Evolutionary conservation across 1,140 invertebrate genomes (phyloP), one percentile per base, ranked within the genome.

Genomic region (Mylabris phalerata): DNA sequence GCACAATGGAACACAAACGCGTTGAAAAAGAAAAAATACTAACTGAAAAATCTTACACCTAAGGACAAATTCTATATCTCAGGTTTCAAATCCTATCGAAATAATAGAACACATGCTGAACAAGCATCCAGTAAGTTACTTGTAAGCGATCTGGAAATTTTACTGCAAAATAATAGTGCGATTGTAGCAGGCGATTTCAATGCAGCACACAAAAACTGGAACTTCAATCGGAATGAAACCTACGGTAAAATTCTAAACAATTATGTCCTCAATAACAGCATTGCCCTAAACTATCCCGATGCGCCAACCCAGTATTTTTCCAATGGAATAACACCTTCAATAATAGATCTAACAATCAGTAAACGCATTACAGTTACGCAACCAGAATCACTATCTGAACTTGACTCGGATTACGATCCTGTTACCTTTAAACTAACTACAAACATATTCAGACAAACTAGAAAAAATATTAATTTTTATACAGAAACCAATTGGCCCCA

Each of bases 401-500:
- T 59, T n/a, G 11, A 26, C 32, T 59, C 49, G 3, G 57, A 59
- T 27, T 49, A 59, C 13, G 13, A 44, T 7, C 57, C 57, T 2
- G 43, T 59, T 2, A 10, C 11, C n/a, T 11, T 38, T n/a, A 1
- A 11, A 43, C 13, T 38, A 26, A 27, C 2, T 10, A 9, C 42
- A 1, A n/a, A 45, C 4, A 38, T 6, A 4, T 2, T 19, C 7
- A 42, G 11, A 42, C 7, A 24, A 25, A 43, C n/a, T 13, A 46
- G 32, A 2, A 59, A 52, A 45, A 44, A 9, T 11, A 44, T 40
- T 9, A 42, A 3, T 9, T 57, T 49, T 10, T 59, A 47, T 26
- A 27, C 27, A 47, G 42, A 59, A 7, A 55, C 57, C 38, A 55
- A 59, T 42, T 48, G 57, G 57, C 11, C 25, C 4, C 11, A 59